Base-by-base conservation (phyloP, 2,888 invertebrate genomes). In the Anoncus sp. region DNA sequence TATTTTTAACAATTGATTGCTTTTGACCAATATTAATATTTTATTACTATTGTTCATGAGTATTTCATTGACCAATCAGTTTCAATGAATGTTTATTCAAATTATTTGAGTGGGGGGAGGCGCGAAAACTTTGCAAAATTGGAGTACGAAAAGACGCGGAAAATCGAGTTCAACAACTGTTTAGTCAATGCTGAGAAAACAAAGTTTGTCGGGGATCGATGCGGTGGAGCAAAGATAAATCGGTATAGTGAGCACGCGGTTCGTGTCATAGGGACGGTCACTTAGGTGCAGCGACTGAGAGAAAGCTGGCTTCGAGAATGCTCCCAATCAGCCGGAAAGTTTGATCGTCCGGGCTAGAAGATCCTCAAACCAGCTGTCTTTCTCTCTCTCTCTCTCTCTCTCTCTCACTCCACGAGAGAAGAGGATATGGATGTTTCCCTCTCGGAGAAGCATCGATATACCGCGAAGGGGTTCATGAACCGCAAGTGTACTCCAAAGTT, bases 261-360 rank as follows among this genome's bases (percentile, higher is more conserved):
- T 75, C 66, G 60, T 27, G 57, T 65, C 45, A 31, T 45, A 51
- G 18, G 59, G 40, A 49, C 66, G 55, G 43, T 75, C 55, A 57
- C 67, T 66, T 59, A 18, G 43, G 55, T 57, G 57, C 38, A 62
- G 35, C 53, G 72, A 63, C n/a, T 43, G 66, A 35, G 60, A 65
- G 60, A 27, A 60, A 40, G 31, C 47, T 49, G 62, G 66, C 57
- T 27, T 78, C 65, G 47, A 67, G 76, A 80, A 81, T 80, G 55
- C 73, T 78, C 75, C 80, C 81, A 81, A 81, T 81, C 80, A 81
- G 74, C 80, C 69, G 72, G 74, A 78, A 81, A 81, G 76, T 81
- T 80, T 81, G 77, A 81, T 80, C 77, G 76, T 49, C 73, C 40
- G 55, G 66, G 66, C 69, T 75, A 60, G 74, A 78, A 70, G 66